Percentiles rank a stretch among this genome's conserved stretches.
Conservation (phyloP, 2,888 invertebrate species). For the Cataglyphis rosenhaueri region DNA sequence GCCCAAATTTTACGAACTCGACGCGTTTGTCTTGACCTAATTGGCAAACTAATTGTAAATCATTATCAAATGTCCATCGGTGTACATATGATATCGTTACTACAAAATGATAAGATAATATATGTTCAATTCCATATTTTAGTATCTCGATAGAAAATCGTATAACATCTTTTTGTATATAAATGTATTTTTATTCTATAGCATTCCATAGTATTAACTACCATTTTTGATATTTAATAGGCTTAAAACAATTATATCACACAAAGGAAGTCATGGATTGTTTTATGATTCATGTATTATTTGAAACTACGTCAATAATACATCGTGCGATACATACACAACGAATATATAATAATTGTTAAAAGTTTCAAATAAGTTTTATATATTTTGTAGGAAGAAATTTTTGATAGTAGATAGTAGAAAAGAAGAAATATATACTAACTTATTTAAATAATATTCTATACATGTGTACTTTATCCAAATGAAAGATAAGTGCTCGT, state of each 20-base stretch:
- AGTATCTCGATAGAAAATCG: not conserved
- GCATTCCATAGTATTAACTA: not conserved
- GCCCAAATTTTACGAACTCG: conserved; percentile 14
- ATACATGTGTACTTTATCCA: not conserved
- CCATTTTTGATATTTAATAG: not conserved
- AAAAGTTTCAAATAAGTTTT: not conserved
- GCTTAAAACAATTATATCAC: not conserved
- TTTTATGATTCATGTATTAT: not conserved
- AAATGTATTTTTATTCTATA: not conserved
- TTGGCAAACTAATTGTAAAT: conserved; percentile 55
- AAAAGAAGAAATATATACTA: not conserved
- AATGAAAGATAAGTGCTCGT: not conserved
- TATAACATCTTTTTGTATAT: not conserved
- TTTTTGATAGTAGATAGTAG: not conserved
- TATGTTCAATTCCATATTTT: not conserved
- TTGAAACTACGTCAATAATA: not conserved
- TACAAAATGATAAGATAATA: conserved; percentile 59
- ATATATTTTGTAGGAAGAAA: not conserved
- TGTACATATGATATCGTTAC: conserved; percentile 1
- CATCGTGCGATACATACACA: not conserved
- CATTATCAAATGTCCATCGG: conserved; percentile 10
- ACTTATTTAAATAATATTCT: not conserved
- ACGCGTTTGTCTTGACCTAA: not conserved
- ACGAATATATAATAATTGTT: not conserved
- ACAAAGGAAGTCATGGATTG: not conserved